Conservation (phyloP, 2,113 vertebrate species). For the Callionymus lyra region DNA sequence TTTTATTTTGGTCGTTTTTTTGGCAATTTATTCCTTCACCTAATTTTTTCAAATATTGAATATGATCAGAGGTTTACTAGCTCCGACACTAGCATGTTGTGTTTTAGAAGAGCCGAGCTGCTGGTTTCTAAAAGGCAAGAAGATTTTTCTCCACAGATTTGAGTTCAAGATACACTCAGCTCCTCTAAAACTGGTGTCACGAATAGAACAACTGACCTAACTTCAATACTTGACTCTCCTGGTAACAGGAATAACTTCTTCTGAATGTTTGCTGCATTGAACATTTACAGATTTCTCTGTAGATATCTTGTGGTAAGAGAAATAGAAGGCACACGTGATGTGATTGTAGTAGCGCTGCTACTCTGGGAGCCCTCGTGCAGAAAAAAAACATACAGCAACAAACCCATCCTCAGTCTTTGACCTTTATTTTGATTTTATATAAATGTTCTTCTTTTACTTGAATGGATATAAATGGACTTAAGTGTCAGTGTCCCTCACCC, state of each 20-base stretch:
- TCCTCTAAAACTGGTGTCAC: no score
- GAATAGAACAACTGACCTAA: no score
- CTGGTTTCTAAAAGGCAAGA: no score
- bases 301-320: constrained; percentile 22
- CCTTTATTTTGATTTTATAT: constrained; percentile 73
- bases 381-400: constrained; percentile 31
- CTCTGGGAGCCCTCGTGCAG: constrained; percentile 10
- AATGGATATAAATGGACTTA: constrained; percentile 74
- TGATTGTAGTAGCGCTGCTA: constrained; percentile 9
- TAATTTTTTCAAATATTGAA: no score
- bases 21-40: no score
- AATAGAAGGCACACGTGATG: constrained; percentile 19
- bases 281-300: constrained; percentile 22
- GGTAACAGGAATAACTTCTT: background rate
- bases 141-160: no score
- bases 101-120: no score
- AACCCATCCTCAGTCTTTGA: constrained; percentile 66
- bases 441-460: constrained; percentile 71
- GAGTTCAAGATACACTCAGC: no score
- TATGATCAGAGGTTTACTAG: no score
- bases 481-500: constrained; percentile 72
- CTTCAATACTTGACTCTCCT: no score
- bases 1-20: constrained; percentile 20
- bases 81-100: no score
- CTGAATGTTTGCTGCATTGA: constrained; percentile 26